Evolutionary conservation across 2,797 vertebrate genomes (phyloP).

Genomic region (Toxotes lorentzi): DNA sequence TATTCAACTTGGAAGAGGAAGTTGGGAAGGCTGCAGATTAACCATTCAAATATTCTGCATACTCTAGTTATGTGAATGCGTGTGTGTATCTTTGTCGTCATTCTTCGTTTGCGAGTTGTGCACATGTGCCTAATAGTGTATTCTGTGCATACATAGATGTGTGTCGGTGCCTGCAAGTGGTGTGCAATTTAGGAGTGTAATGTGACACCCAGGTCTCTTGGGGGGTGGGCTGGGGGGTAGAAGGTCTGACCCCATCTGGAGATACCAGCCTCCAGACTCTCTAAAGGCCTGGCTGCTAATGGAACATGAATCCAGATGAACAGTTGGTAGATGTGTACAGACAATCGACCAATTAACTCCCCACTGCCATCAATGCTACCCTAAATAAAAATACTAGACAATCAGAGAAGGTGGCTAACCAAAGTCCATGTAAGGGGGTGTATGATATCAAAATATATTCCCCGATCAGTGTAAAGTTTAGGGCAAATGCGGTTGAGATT

Average conservation of each 20-base stretch:
- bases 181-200: constrained; percentile 57
- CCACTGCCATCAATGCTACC: background rate
- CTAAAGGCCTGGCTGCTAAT: constrained; percentile 49
- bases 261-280: constrained; percentile 56
- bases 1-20: constrained; percentile 4
- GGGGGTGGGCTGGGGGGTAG: background rate
- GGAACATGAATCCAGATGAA: constrained; percentile 59
- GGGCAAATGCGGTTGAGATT: background rate
- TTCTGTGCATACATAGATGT: constrained; percentile 21
- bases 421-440: background rate
- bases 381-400: background rate
- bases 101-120: constrained; percentile 17
- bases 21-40: constrained; percentile 7
- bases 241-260: constrained; percentile 75
- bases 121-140: constrained; percentile 13
- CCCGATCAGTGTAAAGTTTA: background rate
- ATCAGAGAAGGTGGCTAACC: background rate
- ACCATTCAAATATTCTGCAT: constrained; percentile 27
- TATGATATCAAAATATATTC: background rate
- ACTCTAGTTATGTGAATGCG: background rate
- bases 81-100: constrained; percentile 5
- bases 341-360: constrained; percentile 35
- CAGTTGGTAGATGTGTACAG: constrained; percentile 28
- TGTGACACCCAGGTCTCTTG: constrained; percentile 58
- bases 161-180: constrained; percentile 25